Evolutionary conservation across 2,888 invertebrate species (phyloP), one percentile per base, ranked within the genome.

Genomic region (Eugnorisma glareosa): DNA sequence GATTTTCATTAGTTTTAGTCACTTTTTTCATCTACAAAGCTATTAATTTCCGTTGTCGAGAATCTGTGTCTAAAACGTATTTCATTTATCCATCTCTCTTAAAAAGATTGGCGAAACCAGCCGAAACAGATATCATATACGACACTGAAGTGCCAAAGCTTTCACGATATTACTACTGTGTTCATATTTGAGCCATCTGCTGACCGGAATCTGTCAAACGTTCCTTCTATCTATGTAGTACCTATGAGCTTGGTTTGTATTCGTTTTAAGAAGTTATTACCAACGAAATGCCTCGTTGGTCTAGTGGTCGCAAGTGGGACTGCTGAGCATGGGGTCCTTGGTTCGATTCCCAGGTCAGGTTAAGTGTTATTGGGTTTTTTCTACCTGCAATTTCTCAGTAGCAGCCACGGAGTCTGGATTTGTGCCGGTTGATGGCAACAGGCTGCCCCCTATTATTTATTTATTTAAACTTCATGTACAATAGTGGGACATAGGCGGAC

Each of bases 121-220:
- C 21, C n/a, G 57, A 79, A 67, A 63, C 21, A 66, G 24, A 66
- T 13, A 82, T 45, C 35, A 57, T 6, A 37, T 18, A 51, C 18
- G n/a, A 57, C 18, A 68, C 24, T 40, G 31, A 57, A 67, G 35
- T 37, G 31, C 64, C 15, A 64, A 79, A 68, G 81, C 74, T 80
- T 84, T 82, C 59, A 64, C 67, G 63, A 67, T 84, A 82, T 82
- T 79, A 11, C 70, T 63, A 24, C 40, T 48, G 31, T 45, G 2
- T 63, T 67, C 54, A 64, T 71, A 69, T 83, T 63, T 45, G 37
- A 45, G 31, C 69, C 59, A 69, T 69, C 64, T 72, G 83, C 35
- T 35, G n/a, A 15, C 45, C 61, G 28, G 73, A 69, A 79, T 59
- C 75, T 59, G 66, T 51, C 66, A 57, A 67, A 74, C 24, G 0